Percentiles rank a stretch among this genome's conserved stretches.
Conservation (phyloP, 2,113 vertebrate genomes). For the Zingel zingel region DNA sequence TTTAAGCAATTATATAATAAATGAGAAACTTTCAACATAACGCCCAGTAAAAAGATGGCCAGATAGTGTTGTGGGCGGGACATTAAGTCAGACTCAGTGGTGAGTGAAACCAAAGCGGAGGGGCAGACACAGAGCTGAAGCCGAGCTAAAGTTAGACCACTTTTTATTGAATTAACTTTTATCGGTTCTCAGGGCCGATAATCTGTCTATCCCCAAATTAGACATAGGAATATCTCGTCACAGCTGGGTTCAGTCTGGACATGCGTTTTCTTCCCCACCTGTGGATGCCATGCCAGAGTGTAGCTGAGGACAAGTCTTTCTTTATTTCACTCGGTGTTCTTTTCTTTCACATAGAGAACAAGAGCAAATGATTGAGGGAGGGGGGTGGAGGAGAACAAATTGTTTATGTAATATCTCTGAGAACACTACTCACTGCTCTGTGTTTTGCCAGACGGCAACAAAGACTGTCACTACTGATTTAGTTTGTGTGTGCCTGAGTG, state of each 20-base stretch:
- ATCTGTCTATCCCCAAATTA: background rate
- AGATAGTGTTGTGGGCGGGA: too few relatives aligned
- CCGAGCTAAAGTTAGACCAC: too few relatives aligned
- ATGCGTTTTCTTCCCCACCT: background rate
- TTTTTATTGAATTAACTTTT: too few relatives aligned
- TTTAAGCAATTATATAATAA: too few relatives aligned
- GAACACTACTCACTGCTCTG: slow-evolving; percentile 57
- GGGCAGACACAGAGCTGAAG: too few relatives aligned
- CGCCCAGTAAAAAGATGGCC: too few relatives aligned
- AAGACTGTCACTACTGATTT: slow-evolving; percentile 62
- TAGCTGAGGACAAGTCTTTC: slow-evolving; percentile 13
- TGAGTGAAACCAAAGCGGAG: too few relatives aligned
- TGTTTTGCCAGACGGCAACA: slow-evolving; percentile 47
- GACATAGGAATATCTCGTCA: background rate
- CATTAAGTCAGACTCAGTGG: too few relatives aligned
- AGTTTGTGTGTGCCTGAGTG: slow-evolving; percentile 14
- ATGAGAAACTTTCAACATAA: too few relatives aligned
- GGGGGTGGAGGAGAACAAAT: background rate
- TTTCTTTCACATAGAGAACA: slow-evolving; percentile 12
- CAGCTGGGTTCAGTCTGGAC: background rate
- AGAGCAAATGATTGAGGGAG: background rate
- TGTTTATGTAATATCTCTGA: slow-evolving; percentile 61
- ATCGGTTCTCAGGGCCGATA: too few relatives aligned
- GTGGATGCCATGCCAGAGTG: slow-evolving; percentile 8
- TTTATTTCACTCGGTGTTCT: background rate